Evolutionary conservation across 2,113 vertebrate genomes (phyloP), one percentile per base, ranked within the genome.

Genomic region (Andinoacara biseriatus): DNA sequence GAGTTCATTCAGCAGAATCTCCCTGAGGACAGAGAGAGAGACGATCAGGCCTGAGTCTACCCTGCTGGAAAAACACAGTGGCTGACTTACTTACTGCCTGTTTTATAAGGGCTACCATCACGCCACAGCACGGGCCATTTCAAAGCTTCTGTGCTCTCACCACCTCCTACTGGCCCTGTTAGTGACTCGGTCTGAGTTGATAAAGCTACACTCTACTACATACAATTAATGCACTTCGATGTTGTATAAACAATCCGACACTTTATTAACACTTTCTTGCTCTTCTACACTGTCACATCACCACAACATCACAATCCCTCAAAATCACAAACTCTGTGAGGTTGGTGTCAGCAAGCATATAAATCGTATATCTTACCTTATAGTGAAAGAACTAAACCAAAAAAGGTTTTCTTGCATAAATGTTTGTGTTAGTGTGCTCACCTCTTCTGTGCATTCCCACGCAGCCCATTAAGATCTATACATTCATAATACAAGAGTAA

Each of bases 1-100:
- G 82, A 77, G 77, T 85, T 88, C 74, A 86, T 88, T 84, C 80
- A 87, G 80, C 56, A 74, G 80, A 76, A 80, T 65, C 62, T 84
- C 87, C 85, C 78, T 33, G 54, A 89, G 78, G 89, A 86, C 13
- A 76, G 65, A 14, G 82, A 75, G 63, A 15, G 62, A 86, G 80
- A 80, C 63, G 81, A 87, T 82, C 61, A 29, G 63, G 80, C 77
- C 72, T 29, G 40, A 76, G 74, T 81, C 40, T 81, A 58, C 33
- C 61, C 78, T 59, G 67, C 40, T 83, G 86, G 82, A 89, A 88
- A 88, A 88, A 88, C 76, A 86, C 80, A 74, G 76, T 57, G 10
- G 26, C 52, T 31, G 67, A 72, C 46, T 54, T 54, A 9, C 18
- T 57, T 57, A 57, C 54, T 10, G 58, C 58, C 76, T 85, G 72